These are phyloP conservation scores for Calliopsis andreniformis DNA, from an alignment of 1,140 invertebrate species.

Conservation along the genomic window DNA sequence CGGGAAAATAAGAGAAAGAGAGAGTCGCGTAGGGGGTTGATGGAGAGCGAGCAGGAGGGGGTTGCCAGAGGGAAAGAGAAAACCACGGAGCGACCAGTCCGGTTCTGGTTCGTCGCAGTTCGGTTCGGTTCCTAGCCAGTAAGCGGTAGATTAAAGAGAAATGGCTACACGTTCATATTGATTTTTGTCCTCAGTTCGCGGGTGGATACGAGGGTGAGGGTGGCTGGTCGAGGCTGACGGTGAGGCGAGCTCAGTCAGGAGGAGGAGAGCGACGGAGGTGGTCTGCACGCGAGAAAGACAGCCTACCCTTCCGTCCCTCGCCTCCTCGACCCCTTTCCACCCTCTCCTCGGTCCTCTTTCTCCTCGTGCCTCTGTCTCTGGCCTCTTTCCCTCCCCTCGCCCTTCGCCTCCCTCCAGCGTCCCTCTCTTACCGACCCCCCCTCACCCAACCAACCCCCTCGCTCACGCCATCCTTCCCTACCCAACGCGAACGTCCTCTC, in stretches of 20 bases:
- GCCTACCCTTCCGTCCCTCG: constrained; percentile 64
- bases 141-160: constrained; percentile 81
- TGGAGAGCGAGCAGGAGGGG: background rate
- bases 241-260: constrained; percentile 56
- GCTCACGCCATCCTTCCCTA: constrained; percentile 30
- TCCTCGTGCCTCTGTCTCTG: constrained; percentile 41
- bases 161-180: constrained; percentile 82
- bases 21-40: background rate
- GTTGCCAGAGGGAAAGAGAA: constrained; percentile 37
- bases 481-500: no score
- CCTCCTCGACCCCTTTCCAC: background rate
- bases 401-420: background rate
- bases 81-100: constrained; percentile 54
- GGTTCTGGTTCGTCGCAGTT: constrained; percentile 72
- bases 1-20: constrained; percentile 15
- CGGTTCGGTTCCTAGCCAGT: constrained; percentile 75
- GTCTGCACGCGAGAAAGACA: constrained; percentile 75
- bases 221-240: constrained; percentile 57
- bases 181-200: constrained; percentile 81
- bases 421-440: constrained; percentile 15
- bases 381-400: constrained; percentile 38
- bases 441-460: constrained; percentile 1
- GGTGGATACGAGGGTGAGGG: constrained; percentile 67
- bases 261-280: constrained; percentile 56
- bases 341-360: constrained; percentile 40